Conservation (phyloP, 2,113 vertebrate species). For the Amblyornis subalaris region DNA sequence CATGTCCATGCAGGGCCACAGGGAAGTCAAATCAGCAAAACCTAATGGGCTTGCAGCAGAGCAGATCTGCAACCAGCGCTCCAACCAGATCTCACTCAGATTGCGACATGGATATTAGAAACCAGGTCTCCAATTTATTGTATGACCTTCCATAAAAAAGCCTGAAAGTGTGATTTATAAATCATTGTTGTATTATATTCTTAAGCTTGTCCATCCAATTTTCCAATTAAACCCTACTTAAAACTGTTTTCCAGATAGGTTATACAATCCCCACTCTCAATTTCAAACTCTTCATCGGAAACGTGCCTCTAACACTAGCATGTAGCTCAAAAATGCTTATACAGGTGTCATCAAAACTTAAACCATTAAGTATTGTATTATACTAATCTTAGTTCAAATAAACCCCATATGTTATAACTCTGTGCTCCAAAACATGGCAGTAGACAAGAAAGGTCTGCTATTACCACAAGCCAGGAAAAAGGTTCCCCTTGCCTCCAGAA, state of each 20-base stretch:
- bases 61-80: neutral
- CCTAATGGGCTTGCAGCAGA: neutral
- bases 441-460: neutral
- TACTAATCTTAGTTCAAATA: neutral
- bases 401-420: neutral
- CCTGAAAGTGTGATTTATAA: neutral
- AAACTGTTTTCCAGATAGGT: neutral
- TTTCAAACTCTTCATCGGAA: neutral
- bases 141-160: neutral
- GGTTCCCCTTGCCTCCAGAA: neutral
- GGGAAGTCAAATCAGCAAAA: neutral
- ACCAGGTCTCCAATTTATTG: neutral
- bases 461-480: neutral
- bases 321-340: neutral
- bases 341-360: neutral
- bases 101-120: accelerated
- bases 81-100: accelerated
- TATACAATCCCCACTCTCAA: neutral
- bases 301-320: neutral
- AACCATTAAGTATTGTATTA: neutral
- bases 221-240: neutral
- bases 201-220: neutral
- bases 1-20: neutral
- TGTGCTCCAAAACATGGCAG: neutral
- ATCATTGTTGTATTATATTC: neutral